Evolutionary conservation across 2,888 invertebrate genomes (phyloP).

Genomic region (Rhaphigaster nebulosa): DNA sequence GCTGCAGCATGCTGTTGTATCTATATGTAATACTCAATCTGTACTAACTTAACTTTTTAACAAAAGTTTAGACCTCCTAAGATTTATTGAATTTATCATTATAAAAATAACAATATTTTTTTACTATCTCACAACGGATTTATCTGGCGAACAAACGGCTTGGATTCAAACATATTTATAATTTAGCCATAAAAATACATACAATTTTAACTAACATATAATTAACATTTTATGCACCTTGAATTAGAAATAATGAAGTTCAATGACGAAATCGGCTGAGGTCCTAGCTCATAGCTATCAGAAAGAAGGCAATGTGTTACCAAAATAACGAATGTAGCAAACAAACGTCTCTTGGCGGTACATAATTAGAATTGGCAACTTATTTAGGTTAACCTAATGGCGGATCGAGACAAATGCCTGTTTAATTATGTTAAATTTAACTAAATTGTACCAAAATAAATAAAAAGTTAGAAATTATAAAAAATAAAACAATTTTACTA

Average conservation of each 20-base stretch:
- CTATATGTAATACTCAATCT: no score
- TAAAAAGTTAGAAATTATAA: no score
- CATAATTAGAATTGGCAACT: slow-evolving; percentile 29
- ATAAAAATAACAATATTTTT: no score
- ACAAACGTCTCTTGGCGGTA: not conserved
- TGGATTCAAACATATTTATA: no score
- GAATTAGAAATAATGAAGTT: not conserved
- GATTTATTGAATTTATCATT: no score
- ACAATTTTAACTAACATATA: not conserved
- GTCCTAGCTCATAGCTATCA: not conserved
- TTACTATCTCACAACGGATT: no score
- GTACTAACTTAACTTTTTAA: no score
- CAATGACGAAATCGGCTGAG: not conserved
- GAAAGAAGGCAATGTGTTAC: not conserved
- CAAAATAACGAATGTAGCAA: slow-evolving; percentile 7
- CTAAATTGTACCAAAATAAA: not conserved
- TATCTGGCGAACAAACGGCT: no score
- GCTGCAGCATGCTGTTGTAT: no score
- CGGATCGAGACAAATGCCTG: not conserved
- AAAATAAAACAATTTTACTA: no score
- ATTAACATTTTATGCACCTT: not conserved
- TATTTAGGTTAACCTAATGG: slow-evolving; percentile 7
- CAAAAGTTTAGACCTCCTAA: no score
- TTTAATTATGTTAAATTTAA: not conserved
- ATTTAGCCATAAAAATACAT: no score